A percentile compares a stretch with the other conserved stretches of the same genome.
Conservation (phyloP, 2,113 vertebrate genomes). For the Dendrocopos noguchii region DNA sequence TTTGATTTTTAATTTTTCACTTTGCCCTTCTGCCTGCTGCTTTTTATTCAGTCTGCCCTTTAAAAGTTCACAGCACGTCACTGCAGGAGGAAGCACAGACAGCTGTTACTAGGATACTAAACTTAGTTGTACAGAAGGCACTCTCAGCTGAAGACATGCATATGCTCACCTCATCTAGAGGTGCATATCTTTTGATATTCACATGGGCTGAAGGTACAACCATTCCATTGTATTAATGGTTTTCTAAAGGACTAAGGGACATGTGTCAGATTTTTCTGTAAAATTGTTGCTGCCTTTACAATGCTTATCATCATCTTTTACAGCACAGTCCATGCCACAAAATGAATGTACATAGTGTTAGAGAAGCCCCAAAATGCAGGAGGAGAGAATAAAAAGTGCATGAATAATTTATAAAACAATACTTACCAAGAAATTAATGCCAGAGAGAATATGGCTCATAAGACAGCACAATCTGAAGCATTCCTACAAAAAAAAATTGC, state of each 20-base stretch:
- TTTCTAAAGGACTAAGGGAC: neutral
- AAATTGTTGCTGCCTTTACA: neutral
- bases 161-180: neutral
- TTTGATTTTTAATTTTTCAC: neutral
- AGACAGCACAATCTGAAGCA: neutral
- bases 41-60: constrained; percentile 31
- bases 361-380: neutral
- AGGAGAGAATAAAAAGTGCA: neutral
- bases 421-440: neutral
- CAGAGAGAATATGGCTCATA: neutral
- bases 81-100: neutral
- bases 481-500: neutral
- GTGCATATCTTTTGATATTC: neutral
- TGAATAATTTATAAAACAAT: neutral
- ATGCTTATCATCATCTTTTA: neutral
- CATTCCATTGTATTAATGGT: neutral
- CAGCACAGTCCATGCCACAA: neutral
- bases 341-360: neutral
- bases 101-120: neutral
- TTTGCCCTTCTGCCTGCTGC: neutral
- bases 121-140: neutral
- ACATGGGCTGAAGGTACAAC: neutral
- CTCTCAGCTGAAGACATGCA: neutral
- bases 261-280: neutral
- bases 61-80: neutral